Base-by-base conservation (phyloP, 2,797 vertebrate genomes). In the Dicrostonyx torquatus region DNA sequence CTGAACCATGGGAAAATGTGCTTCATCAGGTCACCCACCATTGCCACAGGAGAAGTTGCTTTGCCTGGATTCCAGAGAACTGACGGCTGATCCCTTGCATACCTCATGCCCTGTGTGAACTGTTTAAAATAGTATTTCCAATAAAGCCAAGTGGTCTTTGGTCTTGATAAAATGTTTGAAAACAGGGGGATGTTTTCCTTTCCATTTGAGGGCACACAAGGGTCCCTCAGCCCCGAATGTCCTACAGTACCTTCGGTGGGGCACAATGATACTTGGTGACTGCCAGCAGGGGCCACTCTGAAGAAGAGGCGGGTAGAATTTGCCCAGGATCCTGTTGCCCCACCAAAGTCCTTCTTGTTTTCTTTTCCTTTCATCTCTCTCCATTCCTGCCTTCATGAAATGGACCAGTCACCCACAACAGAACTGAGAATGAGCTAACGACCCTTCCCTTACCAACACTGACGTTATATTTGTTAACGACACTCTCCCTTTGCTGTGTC, bases 381-480 rank as follows among this genome's bases (percentile, higher is more conserved):
- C 18, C 8, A 66, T 43, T 94, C 58, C 88, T 62, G 70, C 60
- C 26, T 73, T 84, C 45, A 37, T 53, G 29, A 90, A 92, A 82
- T 96, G 72, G 1, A 73, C 68, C 76, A 93, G 95, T 66, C 3
- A 6, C 26, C 76, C 29, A 53, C 82, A 95, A 88, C 91, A 77
- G 37, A 87, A 94, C 53, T 29, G 55, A 96, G 64, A 92, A 31
- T 64, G 93, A 93, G 80, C 58, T 53, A 88, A 66, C 31, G 17
- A 76, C 43, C 12, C 48, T 89, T 84, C 91, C 76, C 6, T 18
- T 12, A 55, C 55, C n/a, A 70, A 62, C 18, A 64, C 45, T 26
- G 82, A 43, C 12, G 10, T 14, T n/a, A 40, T 60, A 24, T 55
- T 84, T 34, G 12, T 4, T 92, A 94, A 87, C 40, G 73, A 73